phyloP scores from a whole-genome alignment of 2,888 invertebrate genomes.

The Torymus texanus region DNA sequence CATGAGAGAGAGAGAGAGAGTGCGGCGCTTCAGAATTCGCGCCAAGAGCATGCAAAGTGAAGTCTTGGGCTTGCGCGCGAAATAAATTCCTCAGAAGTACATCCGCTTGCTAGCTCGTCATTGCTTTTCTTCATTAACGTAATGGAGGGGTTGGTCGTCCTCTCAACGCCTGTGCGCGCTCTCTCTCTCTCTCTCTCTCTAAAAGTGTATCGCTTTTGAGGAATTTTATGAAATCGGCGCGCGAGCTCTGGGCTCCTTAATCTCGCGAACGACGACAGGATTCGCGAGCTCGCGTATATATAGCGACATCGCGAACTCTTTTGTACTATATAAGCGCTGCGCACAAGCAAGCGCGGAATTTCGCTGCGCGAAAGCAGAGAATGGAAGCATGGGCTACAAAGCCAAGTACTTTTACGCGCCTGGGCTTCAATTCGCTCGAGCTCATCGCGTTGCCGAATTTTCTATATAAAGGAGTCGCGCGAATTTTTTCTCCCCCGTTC shows the following conservation, averaged over 20 bases:
- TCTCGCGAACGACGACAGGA: conserved; percentile 51
- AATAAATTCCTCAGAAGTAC: conserved; percentile 71
- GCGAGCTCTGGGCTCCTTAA: conserved; percentile 52
- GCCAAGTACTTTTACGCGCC: conserved; percentile 42
- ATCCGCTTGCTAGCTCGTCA: conserved; percentile 38
- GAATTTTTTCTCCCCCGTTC: background rate
- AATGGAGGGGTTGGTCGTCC: conserved; percentile 68
- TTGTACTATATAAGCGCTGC: conserved; percentile 12
- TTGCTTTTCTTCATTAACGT: conserved; percentile 73
- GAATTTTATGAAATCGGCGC: conserved; percentile 67
- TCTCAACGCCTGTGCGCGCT: conserved; percentile 19
- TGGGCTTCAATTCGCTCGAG: conserved; percentile 4
- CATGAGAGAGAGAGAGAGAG: background rate
- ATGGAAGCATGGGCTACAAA: conserved; percentile 20
- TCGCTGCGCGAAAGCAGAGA: conserved; percentile 48
- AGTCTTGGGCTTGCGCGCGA: conserved; percentile 56
- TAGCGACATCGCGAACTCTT: background rate
- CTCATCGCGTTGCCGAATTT: conserved; percentile 23
- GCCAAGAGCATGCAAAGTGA: background rate
- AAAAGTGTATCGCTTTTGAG: conserved; percentile 60
- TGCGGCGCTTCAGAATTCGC: conserved; percentile 2
- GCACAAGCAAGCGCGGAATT: conserved; percentile 44
- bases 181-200: conserved; percentile 1
- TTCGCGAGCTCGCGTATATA: background rate
- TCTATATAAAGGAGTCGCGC: conserved; percentile 24